A percentile compares a stretch with the other conserved stretches of the same genome.
These are phyloP conservation scores for Scrobipalpa atriplicella DNA, from an alignment of 2,888 invertebrate genomes.

Conservation along the genomic window DNA sequence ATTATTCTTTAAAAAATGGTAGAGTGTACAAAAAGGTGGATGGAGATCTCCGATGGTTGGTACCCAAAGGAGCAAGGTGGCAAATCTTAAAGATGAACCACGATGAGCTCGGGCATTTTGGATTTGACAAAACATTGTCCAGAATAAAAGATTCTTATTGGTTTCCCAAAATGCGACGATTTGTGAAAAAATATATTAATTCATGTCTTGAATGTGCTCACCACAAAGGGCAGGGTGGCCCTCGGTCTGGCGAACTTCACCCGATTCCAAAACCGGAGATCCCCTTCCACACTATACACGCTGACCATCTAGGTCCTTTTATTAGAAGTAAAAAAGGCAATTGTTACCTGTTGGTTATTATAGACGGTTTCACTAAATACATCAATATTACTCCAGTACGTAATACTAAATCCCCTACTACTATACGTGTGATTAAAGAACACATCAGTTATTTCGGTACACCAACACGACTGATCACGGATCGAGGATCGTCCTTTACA, in stretches of 20 bases:
- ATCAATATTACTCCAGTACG: slow-evolving; percentile 33
- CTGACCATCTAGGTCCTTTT: slow-evolving; percentile 33
- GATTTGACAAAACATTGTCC: slow-evolving; percentile 25
- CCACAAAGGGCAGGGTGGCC: slow-evolving; percentile 22
- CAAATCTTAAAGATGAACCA: slow-evolving; percentile 24
- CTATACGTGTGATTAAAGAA: slow-evolving; percentile 33
- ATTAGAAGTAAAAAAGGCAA: slow-evolving; percentile 35
- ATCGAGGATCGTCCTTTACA: slow-evolving; percentile 35
- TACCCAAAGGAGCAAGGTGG: too few relatives aligned
- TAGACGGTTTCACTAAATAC: slow-evolving; percentile 38
- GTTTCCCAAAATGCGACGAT: too few relatives aligned
- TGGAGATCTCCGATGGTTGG: slow-evolving; percentile 19
- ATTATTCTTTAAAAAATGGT: slow-evolving; percentile 16
- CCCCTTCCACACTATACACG: slow-evolving; percentile 28
- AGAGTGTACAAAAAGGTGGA: neutral
- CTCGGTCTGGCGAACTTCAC: slow-evolving; percentile 17
- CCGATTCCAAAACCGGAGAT: slow-evolving; percentile 18
- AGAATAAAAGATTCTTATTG: slow-evolving; percentile 21
- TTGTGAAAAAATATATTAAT: too few relatives aligned
- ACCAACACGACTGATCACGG: slow-evolving; percentile 38
- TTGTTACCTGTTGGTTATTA: slow-evolving; percentile 35
- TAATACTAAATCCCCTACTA: slow-evolving; percentile 36
- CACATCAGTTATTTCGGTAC: too few relatives aligned
- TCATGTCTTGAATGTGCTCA: slow-evolving; percentile 27
- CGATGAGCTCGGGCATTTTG: slow-evolving; percentile 30